Base-by-base conservation (phyloP, 2,888 invertebrate genomes). In the Rotaria sp. region DNA sequence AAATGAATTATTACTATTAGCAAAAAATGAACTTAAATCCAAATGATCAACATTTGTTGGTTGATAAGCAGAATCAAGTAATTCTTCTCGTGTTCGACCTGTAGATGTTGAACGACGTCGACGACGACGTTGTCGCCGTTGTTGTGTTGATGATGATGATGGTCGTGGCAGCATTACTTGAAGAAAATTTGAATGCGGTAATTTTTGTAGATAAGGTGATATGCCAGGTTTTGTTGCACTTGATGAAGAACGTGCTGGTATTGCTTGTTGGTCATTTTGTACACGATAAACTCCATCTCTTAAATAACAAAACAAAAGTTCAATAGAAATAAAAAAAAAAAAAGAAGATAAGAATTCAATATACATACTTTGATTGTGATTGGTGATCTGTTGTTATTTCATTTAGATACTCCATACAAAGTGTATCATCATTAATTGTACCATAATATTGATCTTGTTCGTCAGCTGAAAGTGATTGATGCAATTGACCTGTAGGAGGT, bases 161-260 rank as follows among this genome's bases (percentile, higher is more conserved):
- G 80, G 10, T 15, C 26, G 45, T 1, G 80, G 80, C 11, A 45
- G 80, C 0, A 15, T 26, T 11, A 24, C 24, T 80, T 80, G 88
- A 13, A 88, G 88, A 87, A 89, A 88, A 85, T 89, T 88, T 13
- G 89, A 88, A 86, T 89, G 89, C 2, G 90, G 89, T 21, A 90
- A 88, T 86, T 89, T 88, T 88, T 90, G 90, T 1, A 89, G 88
- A 87, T 90, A 90, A 10, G 90, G 90, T 13, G 90, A 67, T 18
- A 67, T 38, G 18, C 7, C 30, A 21, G 30, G 67, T 35, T 67
- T 67, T 30, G 35, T 15, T 21, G 67, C 15, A 30, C 35, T 35
- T 35, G 67, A 67, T 35, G 67, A 67, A 21, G 67, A 18, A 67
- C 67, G 67, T 67, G 67, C 7, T 38, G 67, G 67, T 67, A 35